phyloP scores from a whole-genome alignment of 2,888 invertebrate genomes.

The Glyphotaelius pellucidus region DNA sequence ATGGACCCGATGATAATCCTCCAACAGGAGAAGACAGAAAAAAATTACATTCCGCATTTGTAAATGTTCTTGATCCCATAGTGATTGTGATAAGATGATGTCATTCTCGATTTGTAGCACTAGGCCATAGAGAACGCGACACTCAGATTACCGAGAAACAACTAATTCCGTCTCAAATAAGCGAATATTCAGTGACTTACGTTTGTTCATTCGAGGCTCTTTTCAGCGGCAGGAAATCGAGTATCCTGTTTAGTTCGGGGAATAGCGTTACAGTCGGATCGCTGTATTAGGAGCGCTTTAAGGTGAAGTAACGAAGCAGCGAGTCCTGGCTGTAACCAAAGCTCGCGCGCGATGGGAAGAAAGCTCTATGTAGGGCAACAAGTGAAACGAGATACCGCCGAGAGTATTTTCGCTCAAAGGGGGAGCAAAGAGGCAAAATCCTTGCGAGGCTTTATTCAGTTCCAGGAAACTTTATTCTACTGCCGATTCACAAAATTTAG shows the following conservation, averaged over 20 bases:
- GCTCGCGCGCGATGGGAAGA: conserved; percentile 20
- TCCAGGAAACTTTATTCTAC: background rate
- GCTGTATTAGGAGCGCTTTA: conserved; percentile 2
- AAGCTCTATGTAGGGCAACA: conserved; percentile 19
- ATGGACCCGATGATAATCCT: background rate
- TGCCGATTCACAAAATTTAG: conserved; percentile 7
- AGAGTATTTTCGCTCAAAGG: conserved; percentile 17
- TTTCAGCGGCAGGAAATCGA: background rate
- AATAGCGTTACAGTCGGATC: background rate
- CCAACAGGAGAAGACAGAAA: background rate
- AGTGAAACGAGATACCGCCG: conserved; percentile 38
- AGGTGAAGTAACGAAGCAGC: conserved; percentile 21
- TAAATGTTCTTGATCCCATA: background rate
- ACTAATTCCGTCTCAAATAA: background rate
- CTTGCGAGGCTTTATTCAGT: conserved; percentile 20
- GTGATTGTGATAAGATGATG: background rate
- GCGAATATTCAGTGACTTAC: background rate
- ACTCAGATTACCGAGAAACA: background rate
- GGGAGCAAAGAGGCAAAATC: conserved; percentile 7
- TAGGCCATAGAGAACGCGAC: background rate
- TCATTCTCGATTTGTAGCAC: background rate
- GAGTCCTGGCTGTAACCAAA: conserved; percentile 9
- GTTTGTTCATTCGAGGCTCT: background rate
- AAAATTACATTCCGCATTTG: background rate
- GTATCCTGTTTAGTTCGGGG: background rate